Evolutionary conservation across 2,888 invertebrate genomes (phyloP), one percentile per base, ranked within the genome.

Genomic region (Caenorhabditis sp.): DNA sequence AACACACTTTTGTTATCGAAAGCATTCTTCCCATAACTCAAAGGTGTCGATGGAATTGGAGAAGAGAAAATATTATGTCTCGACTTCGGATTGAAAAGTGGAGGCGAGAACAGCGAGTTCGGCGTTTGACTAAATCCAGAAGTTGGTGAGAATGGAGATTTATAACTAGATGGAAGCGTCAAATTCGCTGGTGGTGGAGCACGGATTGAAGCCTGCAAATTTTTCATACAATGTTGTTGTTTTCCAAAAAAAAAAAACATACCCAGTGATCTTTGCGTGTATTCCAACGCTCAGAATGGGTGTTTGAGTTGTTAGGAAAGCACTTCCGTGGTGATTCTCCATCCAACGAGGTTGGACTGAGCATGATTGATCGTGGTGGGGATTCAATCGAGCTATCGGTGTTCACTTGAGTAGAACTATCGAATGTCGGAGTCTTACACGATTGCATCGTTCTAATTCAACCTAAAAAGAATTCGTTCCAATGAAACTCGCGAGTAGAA

Each of bases 111-210:
- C 10, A 71, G 56, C 21, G 67, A 67, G 43, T 67, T 72, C 0
- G 67, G 71, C 4, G 71, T 72, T 21, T 67, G 67, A 8, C 61
- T 64, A 53, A 67, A 72, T 3, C 67, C 67, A 10, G 71, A 67
- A 12, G 67, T 64, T 20, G 71, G 71, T n/a, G 71, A 72, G 20
- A 72, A 2, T 8, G 66, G 17, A 58, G 60, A 59, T 43, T 58
- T 52, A 23, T 67, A 31, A 38, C 57, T 62, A 23, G 61, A 49
- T 14, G 68, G 50, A 4, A 69, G 54, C 12, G 73, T 54, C 5
- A 73, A 52, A 21, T 69, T 69, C 56, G 73, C 68, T 25, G 73
- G 73, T 54, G 69, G 68, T 52, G 73, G 69, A 14, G 73, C 69
- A 0, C 73, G 65, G 5, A 69, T 43, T n/a, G 69, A 69, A 57